Evolutionary conservation across 92 coral and sea anemone genomes (phyloP).

Genomic region (Epizoanthus scotinus): DNA sequence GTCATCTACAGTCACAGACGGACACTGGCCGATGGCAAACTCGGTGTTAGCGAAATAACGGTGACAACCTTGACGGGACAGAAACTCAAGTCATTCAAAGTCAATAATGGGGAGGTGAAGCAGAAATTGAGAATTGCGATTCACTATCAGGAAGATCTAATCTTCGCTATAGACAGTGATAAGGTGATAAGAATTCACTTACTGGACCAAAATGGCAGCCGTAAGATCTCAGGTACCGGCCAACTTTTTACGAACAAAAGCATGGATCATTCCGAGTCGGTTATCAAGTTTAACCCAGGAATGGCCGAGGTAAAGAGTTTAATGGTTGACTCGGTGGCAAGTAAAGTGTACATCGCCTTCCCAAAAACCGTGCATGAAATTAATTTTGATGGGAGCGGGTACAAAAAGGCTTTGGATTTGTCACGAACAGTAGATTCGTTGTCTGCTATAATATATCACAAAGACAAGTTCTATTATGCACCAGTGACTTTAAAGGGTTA

Average conservation of each 20-base stretch:
- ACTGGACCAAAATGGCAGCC: slow-evolving; percentile 38
- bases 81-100: too few species aligned
- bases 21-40: too few species aligned
- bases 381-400: slow-evolving; percentile 16
- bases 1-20: too few species aligned
- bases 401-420: background rate
- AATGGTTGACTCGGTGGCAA: slow-evolving; percentile 20
- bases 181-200: slow-evolving; percentile 37
- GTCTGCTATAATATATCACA: background rate
- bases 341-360: slow-evolving; percentile 10
- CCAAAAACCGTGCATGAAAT: background rate
- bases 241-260: slow-evolving; percentile 29
- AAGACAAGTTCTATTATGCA: background rate
- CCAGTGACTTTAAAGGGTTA: too few species aligned
- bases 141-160: slow-evolving; percentile 39
- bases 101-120: too few species aligned
- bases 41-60: too few species aligned
- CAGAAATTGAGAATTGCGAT: slow-evolving; percentile 21
- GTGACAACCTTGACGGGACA: too few species aligned
- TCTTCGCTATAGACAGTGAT: slow-evolving; percentile 27
- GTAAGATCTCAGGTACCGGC: slow-evolving; percentile 44
- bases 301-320: background rate
- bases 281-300: background rate
- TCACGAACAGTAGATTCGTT: too few species aligned
- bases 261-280: slow-evolving; percentile 35